phyloP scores from a whole-genome alignment of 1,140 invertebrate species.

The Ips typographus region DNA sequence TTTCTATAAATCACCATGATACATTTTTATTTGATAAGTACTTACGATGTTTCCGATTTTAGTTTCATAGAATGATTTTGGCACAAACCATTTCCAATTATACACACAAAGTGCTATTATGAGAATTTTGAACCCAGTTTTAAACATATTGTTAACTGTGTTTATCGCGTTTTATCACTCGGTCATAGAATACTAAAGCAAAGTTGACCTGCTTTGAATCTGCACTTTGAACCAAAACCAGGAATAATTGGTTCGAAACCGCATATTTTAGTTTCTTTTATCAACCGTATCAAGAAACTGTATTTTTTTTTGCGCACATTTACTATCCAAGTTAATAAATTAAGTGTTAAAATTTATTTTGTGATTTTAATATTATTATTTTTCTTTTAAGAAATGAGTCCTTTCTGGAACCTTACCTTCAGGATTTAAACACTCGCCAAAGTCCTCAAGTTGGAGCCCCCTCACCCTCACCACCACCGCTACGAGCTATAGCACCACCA shows the following conservation, averaged over 20 bases:
- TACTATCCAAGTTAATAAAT: too few species aligned
- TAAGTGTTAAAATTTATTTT: too few species aligned
- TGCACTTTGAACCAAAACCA: too few species aligned
- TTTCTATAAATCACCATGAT: not conserved
- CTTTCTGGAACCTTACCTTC: constrained; percentile 49
- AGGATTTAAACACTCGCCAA: constrained; percentile 45
- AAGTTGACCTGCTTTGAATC: too few species aligned
- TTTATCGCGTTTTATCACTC: too few species aligned
- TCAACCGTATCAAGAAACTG: too few species aligned
- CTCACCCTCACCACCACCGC: constrained; percentile 41
- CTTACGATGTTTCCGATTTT: constrained; percentile 16
- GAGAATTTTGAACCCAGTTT: not conserved
- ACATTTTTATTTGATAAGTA: not conserved
- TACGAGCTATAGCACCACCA: constrained; percentile 33
- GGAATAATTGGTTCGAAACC: too few species aligned
- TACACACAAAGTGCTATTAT: not conserved
- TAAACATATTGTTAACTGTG: constrained; percentile 1
- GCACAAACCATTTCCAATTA: constrained; percentile 13
- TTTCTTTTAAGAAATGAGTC: constrained; percentile 48
- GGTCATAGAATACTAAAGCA: too few species aligned
- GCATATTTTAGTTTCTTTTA: too few species aligned
- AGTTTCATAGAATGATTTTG: not conserved
- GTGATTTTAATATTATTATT: not conserved
- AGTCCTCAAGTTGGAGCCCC: constrained; percentile 41
- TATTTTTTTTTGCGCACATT: too few species aligned